Conservation (phyloP, 2,888 invertebrate genomes). For the Melipona beecheii region DNA sequence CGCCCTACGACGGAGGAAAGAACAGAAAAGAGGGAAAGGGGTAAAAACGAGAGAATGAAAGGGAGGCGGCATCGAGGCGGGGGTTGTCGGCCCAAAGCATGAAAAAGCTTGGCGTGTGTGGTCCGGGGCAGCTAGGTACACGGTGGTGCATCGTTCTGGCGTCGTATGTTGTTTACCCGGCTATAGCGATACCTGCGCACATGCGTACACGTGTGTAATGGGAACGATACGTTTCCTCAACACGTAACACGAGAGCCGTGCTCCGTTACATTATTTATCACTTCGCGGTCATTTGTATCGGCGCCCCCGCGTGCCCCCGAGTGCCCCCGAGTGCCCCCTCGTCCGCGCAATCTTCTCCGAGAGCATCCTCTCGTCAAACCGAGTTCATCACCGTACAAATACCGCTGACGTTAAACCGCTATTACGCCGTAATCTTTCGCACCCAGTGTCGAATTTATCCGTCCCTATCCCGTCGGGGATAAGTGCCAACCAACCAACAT, state of each 20-base stretch:
- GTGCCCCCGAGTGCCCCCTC: constrained; percentile 50
- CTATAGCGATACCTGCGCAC: constrained; percentile 63
- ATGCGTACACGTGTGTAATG: constrained; percentile 69
- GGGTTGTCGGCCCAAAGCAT: constrained; percentile 35
- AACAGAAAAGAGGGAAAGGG: background rate
- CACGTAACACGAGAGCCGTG: constrained; percentile 72
- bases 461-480: too few species aligned
- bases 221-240: constrained; percentile 75
- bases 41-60: background rate
- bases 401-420: constrained; percentile 13
- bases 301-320: constrained; percentile 15
- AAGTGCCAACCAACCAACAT: too few species aligned
- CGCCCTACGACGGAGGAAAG: background rate
- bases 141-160: constrained; percentile 40
- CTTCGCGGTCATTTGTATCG: constrained; percentile 72
- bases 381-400: constrained; percentile 47
- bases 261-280: constrained; percentile 76
- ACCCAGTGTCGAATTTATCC: background rate
- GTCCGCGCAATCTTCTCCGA: constrained; percentile 32
- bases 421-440: background rate
- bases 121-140: constrained; percentile 1
- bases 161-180: constrained; percentile 67
- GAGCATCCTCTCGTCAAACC: constrained; percentile 7
- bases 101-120: constrained; percentile 51
- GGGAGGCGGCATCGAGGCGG: constrained; percentile 4